A percentile compares a stretch with the other conserved stretches of the same genome.
These are phyloP conservation scores for Rousettus madagascariensis DNA, from an alignment of 2,797 vertebrate genomes.

Conservation along the genomic window DNA sequence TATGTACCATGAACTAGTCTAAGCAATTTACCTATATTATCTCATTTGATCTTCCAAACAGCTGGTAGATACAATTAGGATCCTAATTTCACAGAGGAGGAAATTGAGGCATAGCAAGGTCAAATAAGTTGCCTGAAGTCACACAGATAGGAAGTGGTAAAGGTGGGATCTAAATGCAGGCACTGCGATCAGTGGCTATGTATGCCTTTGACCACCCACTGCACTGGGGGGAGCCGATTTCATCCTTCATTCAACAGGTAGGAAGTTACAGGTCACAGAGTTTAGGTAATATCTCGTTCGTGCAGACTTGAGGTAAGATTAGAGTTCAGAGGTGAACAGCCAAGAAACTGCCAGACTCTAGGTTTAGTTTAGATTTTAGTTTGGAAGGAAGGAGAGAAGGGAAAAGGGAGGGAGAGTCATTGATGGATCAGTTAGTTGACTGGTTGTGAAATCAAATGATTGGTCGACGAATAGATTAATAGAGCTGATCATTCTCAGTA, in stretches of 20 bases:
- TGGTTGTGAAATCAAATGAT: background rate
- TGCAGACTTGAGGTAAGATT: background rate
- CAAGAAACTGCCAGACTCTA: background rate
- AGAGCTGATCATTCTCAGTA: background rate
- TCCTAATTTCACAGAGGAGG: background rate
- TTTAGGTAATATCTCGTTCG: background rate
- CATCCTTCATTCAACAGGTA: background rate
- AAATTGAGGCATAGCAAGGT: background rate
- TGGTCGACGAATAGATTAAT: background rate
- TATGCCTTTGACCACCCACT: background rate
- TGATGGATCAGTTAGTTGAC: background rate
- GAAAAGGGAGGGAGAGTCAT: background rate
- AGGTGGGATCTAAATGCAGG: background rate
- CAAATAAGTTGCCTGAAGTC: background rate
- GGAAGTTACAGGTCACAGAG: background rate
- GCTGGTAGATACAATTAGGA: background rate
- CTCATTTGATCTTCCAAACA: background rate
- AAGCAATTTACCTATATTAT: background rate
- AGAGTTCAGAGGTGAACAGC: background rate
- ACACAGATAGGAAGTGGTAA: background rate
- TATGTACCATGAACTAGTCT: background rate
- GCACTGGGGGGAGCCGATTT: background rate
- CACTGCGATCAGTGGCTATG: background rate
- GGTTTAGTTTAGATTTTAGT: slow-evolving; percentile 8
- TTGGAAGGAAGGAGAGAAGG: background rate